Base-by-base conservation (phyloP, 2,888 invertebrate species). In the Dryomyza anilis region DNA sequence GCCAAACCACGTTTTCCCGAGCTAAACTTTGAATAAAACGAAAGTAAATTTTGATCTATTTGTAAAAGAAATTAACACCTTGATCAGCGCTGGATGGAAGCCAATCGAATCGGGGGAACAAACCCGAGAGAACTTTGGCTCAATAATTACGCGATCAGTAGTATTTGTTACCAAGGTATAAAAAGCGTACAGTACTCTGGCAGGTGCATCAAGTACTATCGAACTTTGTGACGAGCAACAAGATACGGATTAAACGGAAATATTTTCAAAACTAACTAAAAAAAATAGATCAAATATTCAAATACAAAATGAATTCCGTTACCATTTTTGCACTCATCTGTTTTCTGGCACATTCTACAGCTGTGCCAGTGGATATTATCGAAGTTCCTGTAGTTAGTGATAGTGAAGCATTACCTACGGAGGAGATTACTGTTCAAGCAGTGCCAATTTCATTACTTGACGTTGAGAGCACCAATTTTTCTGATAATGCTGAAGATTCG, bases 371-470 rank as follows among this genome's bases (percentile, higher is more conserved):
- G 6, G 27, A 63, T 4, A 8, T 61, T 21, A 10, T 8, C 14
- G 25, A 23, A 25, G 63, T 58, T 29, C 57, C 8, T 57, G 57
- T 46, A 4, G 30, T 23, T 12, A 25, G 12, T 7, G 50, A 14
- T n/a, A n/a, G n/a, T 7, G 39, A 39, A 16, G 14, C 29, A 2
- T 52, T 8, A 25, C 25, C 7, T 12, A 21, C 14, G 27, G 21
- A 27, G 12, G 14, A 8, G 25, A 50, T 23, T 12, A n/a, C 29
- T n/a, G 29, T 27, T 14, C 67, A 61, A 23, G 12, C 29, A 3
- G 70, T 64, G 3, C 76, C 75, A 1, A 29, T 78, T 0, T 72
- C 69, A 0, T 67, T 81, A 0, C 57, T 79, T 65, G 76, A 79
- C 63, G 33, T 74, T 14, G 77, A 76, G 12, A 29, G 25, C 14